A percentile compares a stretch with the other conserved stretches of the same genome.
These are phyloP conservation scores for Coccyzus lansbergi DNA, from an alignment of 2,797 vertebrate genomes.

Conservation along the genomic window DNA sequence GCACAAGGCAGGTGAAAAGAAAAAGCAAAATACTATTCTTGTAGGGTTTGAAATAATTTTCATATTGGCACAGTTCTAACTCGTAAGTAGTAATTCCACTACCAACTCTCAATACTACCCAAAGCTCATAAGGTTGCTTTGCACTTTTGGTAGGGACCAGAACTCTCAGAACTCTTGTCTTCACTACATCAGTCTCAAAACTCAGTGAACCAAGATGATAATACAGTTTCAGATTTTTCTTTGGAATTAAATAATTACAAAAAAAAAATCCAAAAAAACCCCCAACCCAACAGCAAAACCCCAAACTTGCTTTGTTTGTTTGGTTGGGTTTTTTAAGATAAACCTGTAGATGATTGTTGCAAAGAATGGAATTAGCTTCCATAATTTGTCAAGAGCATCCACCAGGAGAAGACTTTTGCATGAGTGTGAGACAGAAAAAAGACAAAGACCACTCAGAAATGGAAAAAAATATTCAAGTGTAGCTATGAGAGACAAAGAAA, in stretches of 20 bases:
- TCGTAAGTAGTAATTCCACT: not conserved
- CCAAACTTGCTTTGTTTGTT: no score
- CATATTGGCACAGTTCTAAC: not conserved
- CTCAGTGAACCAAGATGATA: not conserved
- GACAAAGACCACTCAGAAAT: not conserved
- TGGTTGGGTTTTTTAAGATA: not conserved
- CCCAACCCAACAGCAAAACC: no score
- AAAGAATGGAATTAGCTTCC: not conserved
- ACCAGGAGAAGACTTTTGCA: not conserved
- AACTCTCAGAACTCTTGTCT: not conserved
- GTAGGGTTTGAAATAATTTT: not conserved
- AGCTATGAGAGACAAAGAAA: not conserved
- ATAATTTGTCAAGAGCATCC: not conserved
- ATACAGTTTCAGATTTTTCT: not conserved
- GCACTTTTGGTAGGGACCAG: not conserved
- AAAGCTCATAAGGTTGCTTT: not conserved
- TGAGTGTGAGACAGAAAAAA: not conserved
- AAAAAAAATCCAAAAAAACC: not conserved
- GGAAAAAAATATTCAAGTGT: not conserved
- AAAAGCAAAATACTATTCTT: not conserved
- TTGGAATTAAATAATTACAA: not conserved
- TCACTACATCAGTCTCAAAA: not conserved
- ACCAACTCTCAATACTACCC: not conserved
- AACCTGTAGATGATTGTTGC: fast-evolving
- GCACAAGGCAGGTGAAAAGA: not conserved